phyloP scores from a whole-genome alignment of 2,113 vertebrate genomes.

The Forbesichthys agassizii region DNA sequence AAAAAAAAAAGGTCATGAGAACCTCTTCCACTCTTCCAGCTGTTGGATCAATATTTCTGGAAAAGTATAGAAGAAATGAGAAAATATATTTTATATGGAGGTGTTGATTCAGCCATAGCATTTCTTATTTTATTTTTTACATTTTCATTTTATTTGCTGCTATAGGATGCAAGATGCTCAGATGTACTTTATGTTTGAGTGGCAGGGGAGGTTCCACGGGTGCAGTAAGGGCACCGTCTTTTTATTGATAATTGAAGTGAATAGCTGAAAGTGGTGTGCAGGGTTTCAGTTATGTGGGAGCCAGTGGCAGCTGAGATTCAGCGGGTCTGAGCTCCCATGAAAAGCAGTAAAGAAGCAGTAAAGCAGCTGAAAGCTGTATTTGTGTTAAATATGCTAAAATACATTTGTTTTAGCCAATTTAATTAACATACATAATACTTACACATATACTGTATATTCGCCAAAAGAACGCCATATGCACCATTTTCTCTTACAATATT shows the following conservation, averaged over 20 bases:
- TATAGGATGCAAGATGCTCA: slow-evolving; percentile 22
- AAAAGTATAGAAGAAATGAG: slow-evolving; percentile 5
- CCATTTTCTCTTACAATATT: no score
- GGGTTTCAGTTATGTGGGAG: no score
- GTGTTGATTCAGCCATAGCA: slow-evolving; percentile 29
- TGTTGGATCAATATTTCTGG: slow-evolving; percentile 31
- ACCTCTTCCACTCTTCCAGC: slow-evolving; percentile 18
- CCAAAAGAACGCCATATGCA: no score
- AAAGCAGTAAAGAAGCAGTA: no score
- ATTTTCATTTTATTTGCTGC: slow-evolving; percentile 40
- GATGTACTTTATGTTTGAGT: slow-evolving; percentile 16
- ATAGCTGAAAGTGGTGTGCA: slow-evolving; percentile 31
- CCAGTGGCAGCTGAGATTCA: no score
- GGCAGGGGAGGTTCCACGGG: slow-evolving; percentile 6
- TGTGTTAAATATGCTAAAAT: no score
- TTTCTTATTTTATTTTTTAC: slow-evolving; percentile 10
- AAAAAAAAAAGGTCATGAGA: slow-evolving; percentile 50
- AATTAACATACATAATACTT: no score
- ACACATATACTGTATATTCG: no score
- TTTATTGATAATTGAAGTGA: slow-evolving; percentile 58
- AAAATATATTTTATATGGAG: slow-evolving; percentile 11
- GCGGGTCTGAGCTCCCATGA: no score
- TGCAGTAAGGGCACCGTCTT: slow-evolving; percentile 12
- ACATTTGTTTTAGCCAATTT: no score
- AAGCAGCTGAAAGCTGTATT: no score